Evolutionary conservation across 2,113 vertebrate genomes (phyloP), one percentile per base, ranked within the genome.

Genomic region (Alaudala cheleensis): DNA sequence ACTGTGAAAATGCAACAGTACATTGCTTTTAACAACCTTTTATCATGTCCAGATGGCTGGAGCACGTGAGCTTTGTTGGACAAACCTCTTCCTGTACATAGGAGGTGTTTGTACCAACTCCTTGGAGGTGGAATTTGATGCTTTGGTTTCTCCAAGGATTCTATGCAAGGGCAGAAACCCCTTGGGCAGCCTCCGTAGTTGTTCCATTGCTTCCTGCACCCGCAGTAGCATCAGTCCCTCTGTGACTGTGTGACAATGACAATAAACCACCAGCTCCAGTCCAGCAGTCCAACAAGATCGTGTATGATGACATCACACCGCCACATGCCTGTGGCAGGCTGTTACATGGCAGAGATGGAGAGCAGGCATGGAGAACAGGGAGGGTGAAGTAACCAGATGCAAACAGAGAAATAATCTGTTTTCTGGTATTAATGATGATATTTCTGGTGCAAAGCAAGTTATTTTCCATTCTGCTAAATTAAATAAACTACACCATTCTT

Each of bases 181-280:
- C 18, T 19, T 26, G 71, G 33, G 40, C 65, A 91, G 49, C 28
- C 23, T 70, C 31, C 42, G 45, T 15, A 33, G 54, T 34, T 33
- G 17, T 49, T 26, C 57, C 24, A 18, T 64, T 0, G 0, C 44
- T 47, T 50, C 37, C 42, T 7, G 4, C 8, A 29, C 14, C 28
- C 6, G 5, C 42, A 33, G 50, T 42, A 54, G 21, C 50, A 34
- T 47, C 73, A 15, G 25, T 22, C 56, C 44, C 28, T 61, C 61
- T 45, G 42, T 24, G 42, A 39, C 33, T 49, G 9, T 34, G 47
- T 25, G 34, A 67, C 18, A 60, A 6, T 11, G 26, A 47, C 76
- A 83, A 76, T 12, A 81, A 86, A 67, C 42, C 49, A 65, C 25
- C 9, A 37, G 26, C 24, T 37, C 37, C 37, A 37, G 37, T 37